phyloP scores from a whole-genome alignment of 2,113 vertebrate genomes.

The Phainopepla nitens region DNA sequence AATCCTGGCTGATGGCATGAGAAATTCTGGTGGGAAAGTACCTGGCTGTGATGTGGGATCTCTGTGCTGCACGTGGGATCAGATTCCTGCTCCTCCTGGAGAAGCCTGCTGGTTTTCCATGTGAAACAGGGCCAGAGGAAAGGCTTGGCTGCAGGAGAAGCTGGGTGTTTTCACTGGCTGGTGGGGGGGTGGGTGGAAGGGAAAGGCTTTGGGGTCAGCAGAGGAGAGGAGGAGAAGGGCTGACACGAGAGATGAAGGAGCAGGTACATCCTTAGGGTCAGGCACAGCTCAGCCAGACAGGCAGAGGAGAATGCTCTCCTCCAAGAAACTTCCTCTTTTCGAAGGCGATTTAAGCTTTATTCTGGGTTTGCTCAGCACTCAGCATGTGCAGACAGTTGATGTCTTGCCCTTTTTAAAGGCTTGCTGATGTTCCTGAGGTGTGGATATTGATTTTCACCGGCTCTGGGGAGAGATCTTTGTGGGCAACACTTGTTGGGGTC shows the following conservation, averaged over 20 bases:
- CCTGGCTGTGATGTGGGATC: neutral
- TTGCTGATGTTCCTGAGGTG: neutral
- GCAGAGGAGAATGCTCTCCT: neutral
- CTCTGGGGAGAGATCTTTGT: neutral
- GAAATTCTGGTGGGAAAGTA: neutral
- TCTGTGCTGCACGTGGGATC: accelerated
- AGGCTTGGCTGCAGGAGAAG: neutral
- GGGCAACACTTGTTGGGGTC: neutral
- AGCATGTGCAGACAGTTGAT: neutral
- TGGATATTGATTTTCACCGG: neutral
- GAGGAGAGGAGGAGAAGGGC: neutral
- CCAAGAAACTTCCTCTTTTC: neutral
- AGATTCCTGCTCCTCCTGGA: neutral
- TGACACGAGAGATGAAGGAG: neutral
- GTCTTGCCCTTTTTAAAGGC: neutral
- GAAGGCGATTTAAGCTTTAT: neutral
- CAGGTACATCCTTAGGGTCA: neutral
- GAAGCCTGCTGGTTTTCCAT: neutral
- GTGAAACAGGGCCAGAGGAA: accelerated
- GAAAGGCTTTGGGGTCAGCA: neutral
- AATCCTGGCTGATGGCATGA: accelerated
- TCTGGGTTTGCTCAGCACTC: neutral
- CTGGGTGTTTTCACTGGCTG: neutral
- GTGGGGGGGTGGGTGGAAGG: neutral
- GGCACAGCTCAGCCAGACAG: neutral